These are phyloP conservation scores for Caenorhabditis panamensis DNA, from an alignment of 2,888 invertebrate genomes.

Conservation along the genomic window DNA sequence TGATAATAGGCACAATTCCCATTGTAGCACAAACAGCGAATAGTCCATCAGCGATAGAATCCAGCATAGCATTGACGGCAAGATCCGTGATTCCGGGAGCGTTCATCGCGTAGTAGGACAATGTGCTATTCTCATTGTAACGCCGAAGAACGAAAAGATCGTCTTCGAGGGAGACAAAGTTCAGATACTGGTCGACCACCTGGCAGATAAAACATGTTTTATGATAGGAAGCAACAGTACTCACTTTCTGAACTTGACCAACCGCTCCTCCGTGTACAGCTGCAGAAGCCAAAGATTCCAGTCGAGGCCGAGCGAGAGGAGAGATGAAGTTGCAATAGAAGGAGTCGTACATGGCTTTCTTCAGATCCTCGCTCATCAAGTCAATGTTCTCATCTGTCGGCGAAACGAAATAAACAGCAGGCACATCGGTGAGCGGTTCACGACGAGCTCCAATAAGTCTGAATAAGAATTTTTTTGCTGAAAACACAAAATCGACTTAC, in stretches of 20 bases:
- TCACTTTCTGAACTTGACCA: slow-evolving; percentile 87
- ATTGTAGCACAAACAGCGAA: slow-evolving; percentile 98
- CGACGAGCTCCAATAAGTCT: slow-evolving; percentile 83
- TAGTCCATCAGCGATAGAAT: slow-evolving; percentile 93
- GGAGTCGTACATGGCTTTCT: slow-evolving; percentile 89
- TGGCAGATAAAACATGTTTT: slow-evolving; percentile 79
- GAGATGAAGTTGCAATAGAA: slow-evolving; percentile 97
- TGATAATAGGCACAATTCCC: slow-evolving; percentile 92
- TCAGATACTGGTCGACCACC: slow-evolving; percentile 97
- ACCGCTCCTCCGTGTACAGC: slow-evolving; percentile 93
- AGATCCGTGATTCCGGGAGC: slow-evolving; percentile 85
- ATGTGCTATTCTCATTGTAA: slow-evolving; percentile 91
- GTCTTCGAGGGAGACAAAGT: slow-evolving; percentile 97
- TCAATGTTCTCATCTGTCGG: slow-evolving; percentile 96
- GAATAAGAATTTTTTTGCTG: slow-evolving; percentile 6
- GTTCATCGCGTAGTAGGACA: slow-evolving; percentile 86
- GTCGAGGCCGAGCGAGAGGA: slow-evolving; percentile 87
- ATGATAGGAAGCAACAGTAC: not conserved
- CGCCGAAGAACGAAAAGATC: slow-evolving; percentile 90
- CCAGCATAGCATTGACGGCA: slow-evolving; percentile 95
- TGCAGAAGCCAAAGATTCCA: slow-evolving; percentile 95
- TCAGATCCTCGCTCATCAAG: slow-evolving; percentile 87
- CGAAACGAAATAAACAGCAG: slow-evolving; percentile 97
- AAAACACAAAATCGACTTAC: slow-evolving; percentile 84
- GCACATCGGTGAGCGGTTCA: slow-evolving; percentile 94